Evolutionary conservation across 2,888 invertebrate species (phyloP).

Genomic region (Odiellus spinosus): DNA sequence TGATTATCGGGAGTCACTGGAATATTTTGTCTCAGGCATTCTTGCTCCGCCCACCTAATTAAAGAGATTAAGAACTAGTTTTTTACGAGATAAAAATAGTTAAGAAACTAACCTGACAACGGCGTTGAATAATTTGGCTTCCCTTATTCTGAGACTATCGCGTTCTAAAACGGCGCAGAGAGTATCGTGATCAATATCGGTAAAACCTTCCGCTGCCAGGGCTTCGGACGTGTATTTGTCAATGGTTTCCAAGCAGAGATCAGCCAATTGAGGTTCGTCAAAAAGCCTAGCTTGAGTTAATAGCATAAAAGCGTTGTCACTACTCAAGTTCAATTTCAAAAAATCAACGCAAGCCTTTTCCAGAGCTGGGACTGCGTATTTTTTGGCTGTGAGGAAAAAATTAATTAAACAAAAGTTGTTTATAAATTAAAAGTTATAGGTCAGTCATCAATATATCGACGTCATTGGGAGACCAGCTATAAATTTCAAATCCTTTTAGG

Average conservation of each 20-base stretch:
- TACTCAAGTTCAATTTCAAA: constrained; percentile 50
- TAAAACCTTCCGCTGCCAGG: constrained; percentile 57
- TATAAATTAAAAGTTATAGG: too few species aligned
- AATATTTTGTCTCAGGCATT: constrained; percentile 49
- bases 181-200: constrained; percentile 64
- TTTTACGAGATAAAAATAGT: neutral
- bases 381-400: too few species aligned
- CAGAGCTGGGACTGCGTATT: constrained; percentile 66
- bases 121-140: constrained; percentile 58
- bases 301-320: constrained; percentile 67
- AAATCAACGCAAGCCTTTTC: constrained; percentile 71
- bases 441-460: too few species aligned
- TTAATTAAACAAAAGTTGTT: too few species aligned
- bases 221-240: constrained; percentile 69
- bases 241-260: constrained; percentile 61
- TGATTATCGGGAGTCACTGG: constrained; percentile 50
- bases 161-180: constrained; percentile 56
- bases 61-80: neutral
- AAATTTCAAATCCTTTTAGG: too few species aligned
- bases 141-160: constrained; percentile 59
- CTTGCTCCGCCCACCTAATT: constrained; percentile 51
- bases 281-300: constrained; percentile 60
- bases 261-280: constrained; percentile 65
- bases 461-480: too few species aligned
- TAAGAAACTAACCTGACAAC: constrained; percentile 37